Conservation (phyloP, 2,113 vertebrate genomes). For the Vombatus ursinus region DNA sequence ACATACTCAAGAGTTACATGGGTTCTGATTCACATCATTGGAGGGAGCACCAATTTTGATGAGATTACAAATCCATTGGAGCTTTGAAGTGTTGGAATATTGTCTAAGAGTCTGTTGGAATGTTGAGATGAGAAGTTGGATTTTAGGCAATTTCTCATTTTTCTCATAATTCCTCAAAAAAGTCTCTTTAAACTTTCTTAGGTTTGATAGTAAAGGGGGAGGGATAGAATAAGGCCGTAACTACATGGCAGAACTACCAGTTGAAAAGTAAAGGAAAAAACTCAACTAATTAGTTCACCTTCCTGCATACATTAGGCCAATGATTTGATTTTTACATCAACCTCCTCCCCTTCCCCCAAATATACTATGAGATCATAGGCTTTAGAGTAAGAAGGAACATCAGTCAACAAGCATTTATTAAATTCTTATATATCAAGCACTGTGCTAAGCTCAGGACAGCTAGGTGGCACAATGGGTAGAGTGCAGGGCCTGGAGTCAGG, state of each 20-base stretch:
- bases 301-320: not conserved
- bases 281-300: not conserved
- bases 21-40: not conserved
- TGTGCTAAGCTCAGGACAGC: not conserved
- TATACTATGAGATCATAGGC: not conserved
- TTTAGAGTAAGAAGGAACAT: not conserved
- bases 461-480: not conserved
- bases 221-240: not conserved
- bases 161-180: not conserved
- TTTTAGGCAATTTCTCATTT: slow-evolving; percentile 27
- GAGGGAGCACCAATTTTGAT: not conserved
- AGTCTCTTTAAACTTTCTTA: not conserved
- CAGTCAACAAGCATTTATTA: not conserved
- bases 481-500: not conserved
- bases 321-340: not conserved
- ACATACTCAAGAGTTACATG: not conserved
- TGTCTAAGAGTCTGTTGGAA: not conserved
- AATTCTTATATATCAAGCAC: not conserved
- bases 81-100: not conserved
- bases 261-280: not conserved
- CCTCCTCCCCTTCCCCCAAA: not conserved
- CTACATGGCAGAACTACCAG: not conserved
- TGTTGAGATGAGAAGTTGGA: not conserved
- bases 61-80: not conserved
- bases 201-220: not conserved